phyloP scores from a whole-genome alignment of 2,797 vertebrate genomes.

The Aselliscus stoliczkanus region DNA sequence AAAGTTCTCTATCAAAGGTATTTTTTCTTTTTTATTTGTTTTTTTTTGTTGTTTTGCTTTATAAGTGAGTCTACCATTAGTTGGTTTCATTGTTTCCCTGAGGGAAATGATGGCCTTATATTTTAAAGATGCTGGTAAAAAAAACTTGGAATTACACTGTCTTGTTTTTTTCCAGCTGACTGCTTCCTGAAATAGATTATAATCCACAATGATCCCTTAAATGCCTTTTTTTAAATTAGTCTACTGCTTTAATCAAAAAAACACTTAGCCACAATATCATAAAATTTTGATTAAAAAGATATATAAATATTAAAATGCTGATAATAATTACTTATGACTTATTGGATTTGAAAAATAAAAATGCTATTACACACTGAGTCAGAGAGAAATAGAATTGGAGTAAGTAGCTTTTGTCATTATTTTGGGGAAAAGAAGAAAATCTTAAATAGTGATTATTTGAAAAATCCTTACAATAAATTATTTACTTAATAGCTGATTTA shows the following conservation, averaged over 20 bases:
- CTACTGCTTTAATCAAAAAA: neutral
- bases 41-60: neutral
- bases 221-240: neutral
- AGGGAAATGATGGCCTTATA: conserved; percentile 38
- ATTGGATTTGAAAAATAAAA: neutral
- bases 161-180: conserved; percentile 39
- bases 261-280: neutral
- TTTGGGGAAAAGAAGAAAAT: conserved; percentile 11
- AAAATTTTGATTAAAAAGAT: conserved; percentile 1
- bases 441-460: neutral
- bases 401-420: neutral
- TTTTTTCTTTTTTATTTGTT: neutral
- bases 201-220: neutral
- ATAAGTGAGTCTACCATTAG: neutral
- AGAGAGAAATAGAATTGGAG: neutral
- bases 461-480: conserved; percentile 15
- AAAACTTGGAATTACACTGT: neutral
- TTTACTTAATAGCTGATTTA: conserved; percentile 22
- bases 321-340: neutral
- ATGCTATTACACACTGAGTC: neutral
- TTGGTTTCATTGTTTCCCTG: conserved; percentile 31
- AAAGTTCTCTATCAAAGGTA: neutral
- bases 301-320: neutral
- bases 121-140: conserved; percentile 60
- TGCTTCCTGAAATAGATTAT: neutral